Base-by-base conservation (phyloP, 2,888 invertebrate species). In the Piscicola geometra region DNA sequence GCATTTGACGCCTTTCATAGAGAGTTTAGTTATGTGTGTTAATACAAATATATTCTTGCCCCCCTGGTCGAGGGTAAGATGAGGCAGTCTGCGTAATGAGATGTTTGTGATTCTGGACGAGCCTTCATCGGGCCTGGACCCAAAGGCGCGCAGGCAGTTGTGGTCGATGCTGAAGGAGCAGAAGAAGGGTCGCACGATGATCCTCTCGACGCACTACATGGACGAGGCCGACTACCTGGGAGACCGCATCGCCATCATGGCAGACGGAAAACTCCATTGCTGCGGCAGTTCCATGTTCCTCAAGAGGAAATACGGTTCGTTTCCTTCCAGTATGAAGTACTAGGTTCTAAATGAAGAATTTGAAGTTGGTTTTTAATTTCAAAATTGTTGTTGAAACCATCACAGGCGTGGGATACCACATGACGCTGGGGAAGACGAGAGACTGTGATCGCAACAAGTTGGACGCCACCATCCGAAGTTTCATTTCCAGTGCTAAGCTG, bases 181-280 rank as follows among this genome's bases (percentile, higher is more conserved):
- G 79, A 85, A 88, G 56, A 85, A 85, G 86, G 91, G 90, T 35
- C 88, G 93, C 12, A 91, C 93, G 0, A 89, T 94, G 82, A 88
- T 94, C 67, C 86, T 94, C 77, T 91, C 93, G 25, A 85, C 85
- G 32, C 85, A 93, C 85, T 93, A 92, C 83, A 93, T 93, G 93
- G 93, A 93, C 82, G 93, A 94, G 86, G 93, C 93, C 0, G 93
- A 94, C 85, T 88, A 91, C 64, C 87, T 93, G 0, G 93, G 93
- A 0, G 93, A 93, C 85, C 88, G 93, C 64, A 92, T 93, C 79
- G 93, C 92, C 12, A 93, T 94, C 76, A 92, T 94, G 92, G 90
- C 92, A 1, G 89, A 89, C 69, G 93, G 93, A 0, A 88, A 89
- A 52, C 86, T 93, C 60, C 90, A 92, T 82, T 93, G 93, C 82